phyloP scores from a whole-genome alignment of 2,797 vertebrate species.

The Lophius americanus region DNA sequence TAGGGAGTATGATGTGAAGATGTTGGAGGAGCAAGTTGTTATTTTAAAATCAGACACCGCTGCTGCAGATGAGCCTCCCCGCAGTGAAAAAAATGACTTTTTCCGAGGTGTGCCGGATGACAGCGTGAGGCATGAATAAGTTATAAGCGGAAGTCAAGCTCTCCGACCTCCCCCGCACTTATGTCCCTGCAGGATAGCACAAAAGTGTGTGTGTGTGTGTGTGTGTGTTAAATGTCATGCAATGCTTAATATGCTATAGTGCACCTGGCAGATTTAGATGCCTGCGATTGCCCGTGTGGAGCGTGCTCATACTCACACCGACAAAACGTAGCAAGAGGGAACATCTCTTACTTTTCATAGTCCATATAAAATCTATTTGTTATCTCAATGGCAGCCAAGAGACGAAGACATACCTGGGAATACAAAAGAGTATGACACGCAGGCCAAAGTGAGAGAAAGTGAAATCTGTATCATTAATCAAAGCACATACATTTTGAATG shows the following conservation, averaged over 20 bases:
- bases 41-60: slow-evolving; percentile 50
- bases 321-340: neutral
- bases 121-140: slow-evolving; percentile 72
- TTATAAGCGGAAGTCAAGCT: slow-evolving; percentile 66
- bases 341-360: slow-evolving; percentile 31
- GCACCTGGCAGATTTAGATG: slow-evolving; percentile 59
- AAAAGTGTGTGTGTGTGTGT: slow-evolving; percentile 17
- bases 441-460: slow-evolving; percentile 5
- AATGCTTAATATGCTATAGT: slow-evolving; percentile 49
- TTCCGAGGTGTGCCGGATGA: slow-evolving; percentile 63
- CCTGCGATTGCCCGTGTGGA: slow-evolving; percentile 30
- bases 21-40: slow-evolving; percentile 44
- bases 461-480: slow-evolving; percentile 53
- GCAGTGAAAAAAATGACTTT: slow-evolving; percentile 55
- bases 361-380: slow-evolving; percentile 24
- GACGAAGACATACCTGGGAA: neutral
- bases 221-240: slow-evolving; percentile 40
- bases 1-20: slow-evolving; percentile 8
- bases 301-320: neutral
- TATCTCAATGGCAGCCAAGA: slow-evolving; percentile 23
- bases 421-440: slow-evolving; percentile 14
- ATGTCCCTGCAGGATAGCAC: slow-evolving; percentile 22
- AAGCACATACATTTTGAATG: slow-evolving; percentile 66
- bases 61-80: slow-evolving; percentile 40
- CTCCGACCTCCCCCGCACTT: slow-evolving; percentile 36